Evolutionary conservation across 2,888 invertebrate genomes (phyloP).

Genomic region (Heliconius hortense): DNA sequence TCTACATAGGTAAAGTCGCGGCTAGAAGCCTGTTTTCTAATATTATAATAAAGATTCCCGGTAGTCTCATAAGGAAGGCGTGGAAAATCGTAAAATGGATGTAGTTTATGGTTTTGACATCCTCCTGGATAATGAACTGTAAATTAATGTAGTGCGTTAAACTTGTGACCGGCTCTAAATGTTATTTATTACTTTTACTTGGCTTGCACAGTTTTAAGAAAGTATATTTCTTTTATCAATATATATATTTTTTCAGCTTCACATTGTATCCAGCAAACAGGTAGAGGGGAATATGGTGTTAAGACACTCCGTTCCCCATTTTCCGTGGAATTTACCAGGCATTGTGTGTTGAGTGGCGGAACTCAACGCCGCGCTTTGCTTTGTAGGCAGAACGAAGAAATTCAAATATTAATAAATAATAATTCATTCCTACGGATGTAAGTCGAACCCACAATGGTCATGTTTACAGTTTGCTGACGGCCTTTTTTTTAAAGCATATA

Average conservation of each 20-base stretch:
- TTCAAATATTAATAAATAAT: no score
- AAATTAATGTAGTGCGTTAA: conserved; percentile 25
- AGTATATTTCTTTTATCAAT: neutral
- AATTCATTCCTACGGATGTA: no score
- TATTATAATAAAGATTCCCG: conserved; percentile 25
- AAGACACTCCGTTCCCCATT: no score
- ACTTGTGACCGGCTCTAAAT: conserved; percentile 24
- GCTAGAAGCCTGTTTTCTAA: conserved; percentile 1
- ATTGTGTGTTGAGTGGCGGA: no score
- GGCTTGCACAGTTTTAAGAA: neutral
- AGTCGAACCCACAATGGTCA: no score
- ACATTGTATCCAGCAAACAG: no score
- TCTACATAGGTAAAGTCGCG: neutral
- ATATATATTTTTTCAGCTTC: neutral
- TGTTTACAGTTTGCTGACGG: no score
- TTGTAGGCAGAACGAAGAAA: no score
- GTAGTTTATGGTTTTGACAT: conserved; percentile 29
- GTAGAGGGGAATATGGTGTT: no score
- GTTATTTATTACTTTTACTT: conserved; percentile 7
- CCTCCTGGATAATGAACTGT: conserved; percentile 33
- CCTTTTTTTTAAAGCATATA: no score
- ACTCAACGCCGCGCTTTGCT: no score
- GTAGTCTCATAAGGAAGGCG: conserved; percentile 29
- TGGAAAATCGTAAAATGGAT: conserved; percentile 26
- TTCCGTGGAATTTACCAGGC: no score